phyloP scores from a whole-genome alignment of 2,113 vertebrate species.

The Cichladusa arquata region DNA sequence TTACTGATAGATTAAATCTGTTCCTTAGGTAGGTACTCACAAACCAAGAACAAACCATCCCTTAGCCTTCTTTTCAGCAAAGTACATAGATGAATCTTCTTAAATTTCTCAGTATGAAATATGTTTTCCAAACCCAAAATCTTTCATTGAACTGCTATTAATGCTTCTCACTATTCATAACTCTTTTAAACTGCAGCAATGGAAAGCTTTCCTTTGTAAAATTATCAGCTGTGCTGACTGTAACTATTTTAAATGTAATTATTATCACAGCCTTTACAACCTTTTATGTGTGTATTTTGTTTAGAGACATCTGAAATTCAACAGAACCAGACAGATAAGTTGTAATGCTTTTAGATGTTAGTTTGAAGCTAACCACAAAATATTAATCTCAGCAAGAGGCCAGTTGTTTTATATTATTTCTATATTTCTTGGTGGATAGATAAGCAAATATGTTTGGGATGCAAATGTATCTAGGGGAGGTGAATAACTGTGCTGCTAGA shows the following conservation, averaged over 20 bases:
- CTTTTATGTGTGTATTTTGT: background rate
- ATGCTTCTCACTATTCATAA: background rate
- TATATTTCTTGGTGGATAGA: background rate
- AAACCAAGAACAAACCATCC: background rate
- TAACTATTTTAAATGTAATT: background rate
- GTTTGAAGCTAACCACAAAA: background rate
- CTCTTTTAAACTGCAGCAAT: background rate
- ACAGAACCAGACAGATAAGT: background rate
- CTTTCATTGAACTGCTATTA: background rate
- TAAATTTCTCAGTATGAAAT: background rate
- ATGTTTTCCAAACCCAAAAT: background rate
- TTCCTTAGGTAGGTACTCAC: background rate
- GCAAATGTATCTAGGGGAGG: background rate
- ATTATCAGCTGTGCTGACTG: background rate
- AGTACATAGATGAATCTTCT: background rate
- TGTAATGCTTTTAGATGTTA: background rate
- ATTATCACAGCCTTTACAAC: background rate
- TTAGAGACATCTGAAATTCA: background rate
- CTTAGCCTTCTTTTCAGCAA: background rate
- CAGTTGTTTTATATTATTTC: background rate
- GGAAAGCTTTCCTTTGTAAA: background rate
- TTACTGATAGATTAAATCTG: background rate
- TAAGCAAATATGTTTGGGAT: background rate
- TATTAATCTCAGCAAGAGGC: background rate
- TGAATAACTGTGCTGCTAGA: background rate